Evolutionary conservation across 2,888 invertebrate species (phyloP), one percentile per base, ranked within the genome.

Genomic region (Drosophila emarginata): DNA sequence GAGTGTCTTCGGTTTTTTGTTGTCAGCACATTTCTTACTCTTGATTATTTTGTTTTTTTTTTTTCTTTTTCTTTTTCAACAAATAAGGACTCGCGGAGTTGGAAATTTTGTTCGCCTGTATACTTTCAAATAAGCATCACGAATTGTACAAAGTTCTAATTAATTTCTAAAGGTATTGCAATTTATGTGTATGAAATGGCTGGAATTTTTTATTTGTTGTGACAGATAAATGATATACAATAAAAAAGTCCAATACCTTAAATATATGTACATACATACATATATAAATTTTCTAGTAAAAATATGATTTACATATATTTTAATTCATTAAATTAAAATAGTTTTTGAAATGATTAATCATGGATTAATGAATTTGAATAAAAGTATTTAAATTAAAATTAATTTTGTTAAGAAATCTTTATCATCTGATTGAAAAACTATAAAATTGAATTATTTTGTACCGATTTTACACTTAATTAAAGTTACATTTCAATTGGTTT

Each of bases 11-110:
- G 12, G 18, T 45, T 45, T 11, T 11, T 18, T 21, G 45, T 45
- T 45, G 45, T 45, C 45, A 45, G 45, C 45, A 45, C 45, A 45
- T 21, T 45, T 45, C 45, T 12, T 18, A 21, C 45, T 45, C 18
- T 45, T 45, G 45, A 45, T 45, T 45, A 45, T 45, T 45, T 45
- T 4, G 45, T 45, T 6, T 18, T 1, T 6, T 45, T 1, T 9
- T 32, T 32, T 7, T 32, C 4, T 32, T 32, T 32, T 9, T 9
- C 9, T 1, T 45, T 45, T 45, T 3, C 18, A 18, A 45, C 12
- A 45, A 45, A 45, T 45, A 45, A 45, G 45, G 6, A 12, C 5
- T 11, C 45, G 21, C 21, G 21, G 11, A 45, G 18, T 45, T 45
- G 2, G 45, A 12, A 45, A 18, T 21, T 21, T 21, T 18, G 4